A percentile compares a stretch with the other conserved stretches of the same genome.
Evolutionary conservation across 2,888 invertebrate genomes (phyloP).

Genomic region (Drosophila mimica): DNA sequence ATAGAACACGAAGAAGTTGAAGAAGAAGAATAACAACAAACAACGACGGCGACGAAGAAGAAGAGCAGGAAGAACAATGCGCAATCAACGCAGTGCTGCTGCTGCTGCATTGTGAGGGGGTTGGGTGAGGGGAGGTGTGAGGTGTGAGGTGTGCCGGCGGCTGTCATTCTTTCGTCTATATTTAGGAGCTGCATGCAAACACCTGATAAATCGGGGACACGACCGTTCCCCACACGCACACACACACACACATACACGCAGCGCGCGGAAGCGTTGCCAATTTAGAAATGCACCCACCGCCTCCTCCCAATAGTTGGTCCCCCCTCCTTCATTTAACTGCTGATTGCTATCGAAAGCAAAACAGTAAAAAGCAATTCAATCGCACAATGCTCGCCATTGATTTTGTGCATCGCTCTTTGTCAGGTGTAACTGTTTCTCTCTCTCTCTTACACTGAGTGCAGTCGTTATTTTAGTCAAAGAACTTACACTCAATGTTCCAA

Average conservation of each 20-base stretch:
- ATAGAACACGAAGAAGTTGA: not conserved
- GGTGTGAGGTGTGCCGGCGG: not conserved
- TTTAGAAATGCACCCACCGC: conserved; percentile 11
- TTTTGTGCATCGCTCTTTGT: not conserved
- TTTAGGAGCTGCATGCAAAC: conserved; percentile 80
- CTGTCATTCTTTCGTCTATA: conserved; percentile 57
- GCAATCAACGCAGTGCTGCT: conserved; percentile 29
- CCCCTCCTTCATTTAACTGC: conserved; percentile 3
- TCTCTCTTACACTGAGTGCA: too few relatives aligned
- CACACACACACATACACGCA: not conserved
- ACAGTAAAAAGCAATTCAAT: conserved; percentile 17
- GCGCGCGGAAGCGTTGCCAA: conserved; percentile 40
- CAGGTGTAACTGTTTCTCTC: not conserved
- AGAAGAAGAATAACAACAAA: conserved; percentile 27
- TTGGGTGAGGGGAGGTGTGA: not conserved
- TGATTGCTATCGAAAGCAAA: conserved; percentile 25
- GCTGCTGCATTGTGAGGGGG: not conserved
- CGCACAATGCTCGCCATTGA: conserved; percentile 26
- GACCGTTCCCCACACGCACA: not conserved
- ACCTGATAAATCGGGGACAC: conserved; percentile 83
- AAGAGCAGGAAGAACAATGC: conserved; percentile 32
- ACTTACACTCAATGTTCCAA: not conserved
- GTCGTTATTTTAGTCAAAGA: conserved; percentile 8
- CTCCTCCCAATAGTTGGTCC: not conserved
- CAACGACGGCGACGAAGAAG: not conserved